Base-by-base conservation (phyloP, 1,140 invertebrate species). In the Zaprionus taronus region DNA sequence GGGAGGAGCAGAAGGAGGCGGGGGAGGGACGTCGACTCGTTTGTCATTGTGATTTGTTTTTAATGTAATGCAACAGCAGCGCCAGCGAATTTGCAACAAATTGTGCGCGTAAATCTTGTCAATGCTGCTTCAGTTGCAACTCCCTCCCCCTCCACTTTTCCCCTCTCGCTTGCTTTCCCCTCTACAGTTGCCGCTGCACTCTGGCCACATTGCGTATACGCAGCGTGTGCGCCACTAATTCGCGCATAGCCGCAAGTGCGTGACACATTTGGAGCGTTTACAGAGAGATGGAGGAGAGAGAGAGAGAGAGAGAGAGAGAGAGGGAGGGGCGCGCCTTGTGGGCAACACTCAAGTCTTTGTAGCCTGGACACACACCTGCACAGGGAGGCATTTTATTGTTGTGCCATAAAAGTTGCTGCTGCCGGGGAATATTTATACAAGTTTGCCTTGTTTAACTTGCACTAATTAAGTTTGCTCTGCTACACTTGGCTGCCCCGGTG, bases 381-480 rank as follows among this genome's bases (percentile, higher is more conserved):
- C 58, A 57, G 31, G 34, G 15, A 72, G 57, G 64, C 65, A 77
- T 85, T 83, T 79, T 81, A 83, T 87, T 85, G 83, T 85, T 85
- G 75, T 81, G 83, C 83, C 55, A 71, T 64, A 85, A 85, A 87
- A 80, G 86, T 85, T 70, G 83, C 63, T 75, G 41, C 80, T 86
- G 76, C 61, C 79, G 79, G 80, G 60, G 65, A 86, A 83, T 85
- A 85, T 85, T 85, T 85, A 87, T 87, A 87, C 83, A 85, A 85
- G 76, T 47, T 85, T 85, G 83, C 72, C 77, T 80, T 85, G 83
- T 87, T 85, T 85, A 85, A 85, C 83, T 85, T 87, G 83, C 80
- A 87, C 83, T 85, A 85, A 85, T 85, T 85, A 85, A 85, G 83
- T 85, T 85, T 85, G 80, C 83, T 81, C 80, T 73, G 83, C 83